Evolutionary conservation across 2,888 invertebrate species (phyloP).

Genomic region (Fragum whitleyi): DNA sequence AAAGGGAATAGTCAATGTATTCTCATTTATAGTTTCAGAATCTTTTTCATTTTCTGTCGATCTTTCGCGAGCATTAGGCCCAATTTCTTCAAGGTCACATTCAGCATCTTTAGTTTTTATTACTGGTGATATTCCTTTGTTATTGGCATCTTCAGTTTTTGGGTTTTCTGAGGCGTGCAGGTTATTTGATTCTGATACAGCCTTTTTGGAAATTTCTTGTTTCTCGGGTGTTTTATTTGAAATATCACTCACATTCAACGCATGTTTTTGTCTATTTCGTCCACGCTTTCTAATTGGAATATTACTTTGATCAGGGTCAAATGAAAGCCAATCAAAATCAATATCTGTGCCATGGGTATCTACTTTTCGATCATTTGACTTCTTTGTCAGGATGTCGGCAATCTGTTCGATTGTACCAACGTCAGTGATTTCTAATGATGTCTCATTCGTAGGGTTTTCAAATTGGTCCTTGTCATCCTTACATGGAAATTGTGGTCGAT

Average conservation of each 20-base stretch:
- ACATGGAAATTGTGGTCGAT: neutral
- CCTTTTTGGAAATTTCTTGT: neutral
- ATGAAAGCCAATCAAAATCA: conserved; percentile 53
- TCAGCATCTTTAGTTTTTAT: neutral
- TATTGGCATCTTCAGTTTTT: neutral
- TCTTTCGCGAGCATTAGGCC: neutral
- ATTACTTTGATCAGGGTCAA: conserved; percentile 57
- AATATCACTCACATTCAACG: neutral
- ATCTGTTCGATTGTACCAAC: conserved; percentile 16
- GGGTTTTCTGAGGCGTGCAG: neutral
- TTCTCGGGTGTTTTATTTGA: neutral
- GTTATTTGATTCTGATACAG: neutral
- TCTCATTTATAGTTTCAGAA: neutral
- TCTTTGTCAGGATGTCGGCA: neutral
- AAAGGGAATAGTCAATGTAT: neutral
- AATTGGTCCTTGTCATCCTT: neutral
- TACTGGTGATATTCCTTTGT: neutral
- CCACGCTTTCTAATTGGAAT: conserved; percentile 63
- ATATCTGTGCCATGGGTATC: neutral
- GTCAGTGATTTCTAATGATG: conserved; percentile 16
- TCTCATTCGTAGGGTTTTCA: neutral
- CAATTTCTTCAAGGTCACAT: neutral
- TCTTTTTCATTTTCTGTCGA: neutral
- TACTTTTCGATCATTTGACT: neutral
- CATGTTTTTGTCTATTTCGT: conserved; percentile 41